Evolutionary conservation across 2,888 invertebrate species (phyloP), one percentile per base, ranked within the genome.

Genomic region (Lasioglossum lativentre): DNA sequence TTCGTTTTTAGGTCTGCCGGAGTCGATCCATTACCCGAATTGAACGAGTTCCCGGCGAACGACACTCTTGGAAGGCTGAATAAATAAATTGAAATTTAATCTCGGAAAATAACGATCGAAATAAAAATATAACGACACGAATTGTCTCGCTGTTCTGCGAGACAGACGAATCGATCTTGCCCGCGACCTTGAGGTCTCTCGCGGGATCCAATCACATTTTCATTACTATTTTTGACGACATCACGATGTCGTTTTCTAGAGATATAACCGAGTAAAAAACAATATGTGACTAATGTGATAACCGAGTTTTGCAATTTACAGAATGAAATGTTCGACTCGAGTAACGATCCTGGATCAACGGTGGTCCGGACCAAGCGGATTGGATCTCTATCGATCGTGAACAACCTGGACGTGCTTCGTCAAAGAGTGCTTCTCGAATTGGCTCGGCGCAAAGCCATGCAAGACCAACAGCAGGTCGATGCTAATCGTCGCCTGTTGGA

Each of bases 371-470:
- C 89, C 30, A 94, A 94, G 86, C 90, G 92, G 70, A 90, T 93
- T 19, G 93, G 93, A 8, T 97, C 97, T 23, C 96, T 98, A 90
- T 98, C 98, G 88, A 98, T 98, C 95, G 97, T 97, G 93, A 98
- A 98, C 96, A 98, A 98, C 0, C 96, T 98, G 96, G 98, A 98
- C 95, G 98, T 98, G 75, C 96, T 98, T 71, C 96, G 98, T 88
- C 97, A 98, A 94, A 96, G 98, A 93, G 96, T 98, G 74, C 95
- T 98, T 88, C 95, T 98, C 90, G 98, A 98, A 95, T 97, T 98
- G 90, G 97, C 97, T 27, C 97, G 98, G 93, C 97, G 98, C 95
- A 97, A 98, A 96, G 97, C 97, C 96, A 96, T 97, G 91, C 97
- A 98, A 93, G 97, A 97, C 89, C 96, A 96, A 93, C 96, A 96